Conservation (phyloP, 2,797 vertebrate species). For the Sebastes reedi region DNA sequence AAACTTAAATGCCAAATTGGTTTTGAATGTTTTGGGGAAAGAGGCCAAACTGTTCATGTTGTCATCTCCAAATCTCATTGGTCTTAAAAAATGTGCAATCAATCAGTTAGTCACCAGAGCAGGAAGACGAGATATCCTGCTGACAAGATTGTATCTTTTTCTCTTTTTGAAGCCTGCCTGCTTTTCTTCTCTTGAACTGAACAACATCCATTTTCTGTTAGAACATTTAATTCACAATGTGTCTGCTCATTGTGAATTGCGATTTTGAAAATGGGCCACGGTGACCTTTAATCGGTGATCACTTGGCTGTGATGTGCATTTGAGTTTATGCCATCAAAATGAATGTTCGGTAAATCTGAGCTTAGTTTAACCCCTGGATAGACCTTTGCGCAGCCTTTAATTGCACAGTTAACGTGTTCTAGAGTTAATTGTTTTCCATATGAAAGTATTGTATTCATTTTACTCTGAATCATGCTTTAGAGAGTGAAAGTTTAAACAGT, state of each 20-base stretch:
- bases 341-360: not conserved
- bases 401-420: not conserved
- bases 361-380: not conserved
- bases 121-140: conserved; percentile 1
- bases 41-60: conserved; percentile 11
- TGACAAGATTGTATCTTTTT: conserved; percentile 13
- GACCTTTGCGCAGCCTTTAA: not conserved
- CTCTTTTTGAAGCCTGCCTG: not conserved
- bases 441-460: not conserved
- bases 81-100: conserved; percentile 28
- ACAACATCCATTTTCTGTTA: not conserved
- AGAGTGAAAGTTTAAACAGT: not conserved
- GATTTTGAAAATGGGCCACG: not conserved
- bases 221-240: not conserved
- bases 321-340: not conserved
- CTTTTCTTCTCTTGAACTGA: conserved; percentile 13
- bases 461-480: not conserved
- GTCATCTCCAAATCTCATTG: conserved; percentile 19
- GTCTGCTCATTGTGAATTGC: not conserved
- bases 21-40: conserved; percentile 28
- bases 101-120: not conserved
- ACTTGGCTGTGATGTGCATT: not conserved
- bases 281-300: not conserved
- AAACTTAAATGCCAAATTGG: conserved; percentile 28
- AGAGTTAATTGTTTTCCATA: not conserved